Base-by-base conservation (phyloP, 2,888 invertebrate genomes). In the Alloplasta piceator region DNA sequence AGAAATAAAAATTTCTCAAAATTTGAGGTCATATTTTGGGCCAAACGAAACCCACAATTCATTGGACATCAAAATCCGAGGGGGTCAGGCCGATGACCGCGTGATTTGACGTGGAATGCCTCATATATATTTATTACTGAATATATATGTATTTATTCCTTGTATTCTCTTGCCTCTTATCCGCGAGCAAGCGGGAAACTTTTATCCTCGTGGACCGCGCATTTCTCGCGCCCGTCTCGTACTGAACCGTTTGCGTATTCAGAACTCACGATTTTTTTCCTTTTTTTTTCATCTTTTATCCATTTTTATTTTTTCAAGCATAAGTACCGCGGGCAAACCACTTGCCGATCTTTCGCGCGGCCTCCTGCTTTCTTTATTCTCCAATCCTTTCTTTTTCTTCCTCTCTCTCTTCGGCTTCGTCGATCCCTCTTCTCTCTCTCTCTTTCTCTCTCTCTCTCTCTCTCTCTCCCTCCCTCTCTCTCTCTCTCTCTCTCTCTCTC, bases 251-350 rank as follows among this genome's bases (percentile, higher is more conserved):
- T 43, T 74, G 74, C 56, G 64, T 74, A 74, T 79, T 79, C 74
- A 70, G 36, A 80, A 70, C 66, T 67, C 64, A 9, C n/a, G 26
- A 43, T 16, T 39, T 61, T 50, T 36, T 48, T 9, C 9, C 36
- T 9, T 38, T 60, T 39, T 38, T 36, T 78, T 68, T 58, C 56
- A 52, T 55, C 48, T 16, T 60, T 9, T 14, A 14, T 52, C 9
- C 12, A n/a, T 12, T 38, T 52, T 43, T 36, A 58, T 70, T 55
- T 64, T 39, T 79, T 63, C 12, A 55, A 64, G 38, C 48, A 16
- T 55, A 76, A 75, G 64, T 71, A 66, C 60, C 68, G 38, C 67
- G 36, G 60, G 60, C 72, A 78, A 80, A 72, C 73, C 72, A 70
- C 43, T 63, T 41, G 68, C 68, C 56, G 73, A 76, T 70, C 77